A percentile compares a stretch with the other conserved stretches of the same genome.
Evolutionary conservation across 2,797 vertebrate genomes (phyloP).

Genomic region (Urocyon cinereoargenteus): DNA sequence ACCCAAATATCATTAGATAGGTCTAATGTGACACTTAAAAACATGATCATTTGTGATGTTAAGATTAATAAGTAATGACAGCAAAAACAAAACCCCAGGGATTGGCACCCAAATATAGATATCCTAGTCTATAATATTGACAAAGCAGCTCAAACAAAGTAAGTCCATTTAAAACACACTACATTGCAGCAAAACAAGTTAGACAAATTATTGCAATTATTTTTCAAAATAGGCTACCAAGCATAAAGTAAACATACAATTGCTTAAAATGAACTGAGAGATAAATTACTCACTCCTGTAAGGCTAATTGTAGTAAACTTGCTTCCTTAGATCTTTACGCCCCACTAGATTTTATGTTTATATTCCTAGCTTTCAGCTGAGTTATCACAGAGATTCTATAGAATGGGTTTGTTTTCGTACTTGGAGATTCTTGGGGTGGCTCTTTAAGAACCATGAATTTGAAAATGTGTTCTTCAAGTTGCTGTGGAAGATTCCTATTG

Average conservation of each 20-base stretch:
- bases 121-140: not conserved
- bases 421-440: not conserved
- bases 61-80: not conserved
- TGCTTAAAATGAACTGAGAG: slow-evolving; percentile 26
- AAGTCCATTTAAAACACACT: slow-evolving; percentile 23
- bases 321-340: not conserved
- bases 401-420: not conserved
- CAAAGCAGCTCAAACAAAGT: slow-evolving; percentile 18
- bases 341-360: not conserved
- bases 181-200: not conserved
- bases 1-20: not conserved
- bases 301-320: not conserved
- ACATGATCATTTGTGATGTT: not conserved
- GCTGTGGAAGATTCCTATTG: not conserved
- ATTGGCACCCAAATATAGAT: not conserved
- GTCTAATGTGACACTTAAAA: not conserved
- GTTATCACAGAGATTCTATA: not conserved
- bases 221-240: slow-evolving; percentile 37
- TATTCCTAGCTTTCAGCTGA: not conserved
- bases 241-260: not conserved
- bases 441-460: slow-evolving; percentile 20
- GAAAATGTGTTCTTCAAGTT: slow-evolving; percentile 16
- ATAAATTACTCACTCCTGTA: not conserved
- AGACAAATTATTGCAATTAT: slow-evolving; percentile 8
- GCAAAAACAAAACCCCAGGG: not conserved